A percentile compares a stretch with the other conserved stretches of the same genome.
phyloP scores from a whole-genome alignment of 2,888 invertebrate genomes.

The Melanostoma mellinum region DNA sequence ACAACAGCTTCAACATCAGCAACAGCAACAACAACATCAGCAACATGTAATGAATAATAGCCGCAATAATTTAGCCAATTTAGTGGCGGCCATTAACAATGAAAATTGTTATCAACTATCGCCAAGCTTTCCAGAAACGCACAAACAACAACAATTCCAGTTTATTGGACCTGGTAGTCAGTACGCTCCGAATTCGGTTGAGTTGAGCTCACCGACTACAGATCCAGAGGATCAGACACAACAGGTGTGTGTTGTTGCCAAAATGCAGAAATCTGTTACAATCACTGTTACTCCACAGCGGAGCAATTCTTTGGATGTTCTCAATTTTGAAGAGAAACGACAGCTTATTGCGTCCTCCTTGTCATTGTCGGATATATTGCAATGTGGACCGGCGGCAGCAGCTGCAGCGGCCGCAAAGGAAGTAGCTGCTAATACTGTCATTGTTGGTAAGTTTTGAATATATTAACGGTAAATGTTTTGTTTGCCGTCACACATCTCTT shows the following conservation, averaged over 20 bases:
- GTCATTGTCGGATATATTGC: conserved; percentile 92
- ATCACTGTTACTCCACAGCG: conserved; percentile 87
- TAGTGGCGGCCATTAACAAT: conserved; percentile 77
- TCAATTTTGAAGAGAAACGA: conserved; percentile 95
- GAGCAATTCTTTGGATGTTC: conserved; percentile 93
- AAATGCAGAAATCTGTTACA: conserved; percentile 85
- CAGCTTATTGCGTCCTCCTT: conserved; percentile 94
- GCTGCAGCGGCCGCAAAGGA: conserved; percentile 82
- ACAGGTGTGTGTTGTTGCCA: conserved; percentile 81
- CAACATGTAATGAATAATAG: conserved; percentile 77
- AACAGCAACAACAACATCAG: conserved; percentile 73
- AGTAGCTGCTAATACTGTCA: conserved; percentile 82
- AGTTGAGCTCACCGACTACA: conserved; percentile 60
- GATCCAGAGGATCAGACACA: conserved; percentile 75
- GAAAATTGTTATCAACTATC: conserved; percentile 78
- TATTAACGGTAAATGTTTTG: not conserved
- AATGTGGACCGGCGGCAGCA: conserved; percentile 86
- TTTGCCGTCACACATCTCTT: too few relatives aligned
- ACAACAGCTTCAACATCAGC: conserved; percentile 75
- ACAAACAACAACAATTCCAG: conserved; percentile 67
- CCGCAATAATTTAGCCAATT: conserved; percentile 77
- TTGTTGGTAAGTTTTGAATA: conserved; percentile 78
- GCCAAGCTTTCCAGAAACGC: conserved; percentile 73
- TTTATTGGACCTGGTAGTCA: conserved; percentile 61
- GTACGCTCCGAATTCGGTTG: conserved; percentile 57